These are phyloP conservation scores for Anoplophora glabripennis DNA, from an alignment of 1,140 invertebrate genomes.

Conservation along the genomic window DNA sequence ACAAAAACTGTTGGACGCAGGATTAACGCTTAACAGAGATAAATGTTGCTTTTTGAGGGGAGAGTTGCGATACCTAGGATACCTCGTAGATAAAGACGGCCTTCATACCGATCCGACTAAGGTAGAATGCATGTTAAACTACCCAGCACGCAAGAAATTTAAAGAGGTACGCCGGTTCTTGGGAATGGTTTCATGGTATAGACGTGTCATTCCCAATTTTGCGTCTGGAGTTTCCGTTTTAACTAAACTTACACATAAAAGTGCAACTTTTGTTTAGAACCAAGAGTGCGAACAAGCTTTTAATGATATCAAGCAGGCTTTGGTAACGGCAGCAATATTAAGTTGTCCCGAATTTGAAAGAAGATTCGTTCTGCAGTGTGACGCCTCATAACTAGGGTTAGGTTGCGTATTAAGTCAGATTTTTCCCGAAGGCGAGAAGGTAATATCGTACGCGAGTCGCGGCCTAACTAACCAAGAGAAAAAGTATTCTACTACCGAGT, in stretches of 20 bases:
- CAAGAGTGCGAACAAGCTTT: constrained; percentile 18
- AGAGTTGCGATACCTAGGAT: constrained; percentile 40
- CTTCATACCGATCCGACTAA: constrained; percentile 46
- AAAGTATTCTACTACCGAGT: constrained; percentile 50
- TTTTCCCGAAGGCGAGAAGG: constrained; percentile 27
- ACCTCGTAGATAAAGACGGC: constrained; percentile 42
- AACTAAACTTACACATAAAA: constrained; percentile 27
- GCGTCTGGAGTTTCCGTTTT: constrained; percentile 36
- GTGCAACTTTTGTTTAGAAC: constrained; percentile 16
- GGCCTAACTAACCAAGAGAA: constrained; percentile 42
- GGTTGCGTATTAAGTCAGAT: constrained; percentile 38
- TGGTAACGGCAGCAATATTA: constrained; percentile 24
- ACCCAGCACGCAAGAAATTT: constrained; percentile 36
- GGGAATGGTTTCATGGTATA: constrained; percentile 48
- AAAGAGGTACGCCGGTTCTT: constrained; percentile 49
- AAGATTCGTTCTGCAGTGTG: constrained; percentile 20
- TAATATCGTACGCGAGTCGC: constrained; percentile 48
- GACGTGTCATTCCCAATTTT: constrained; percentile 44
- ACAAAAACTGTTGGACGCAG: constrained; percentile 28
- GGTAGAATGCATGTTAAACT: constrained; percentile 39
- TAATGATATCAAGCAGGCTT: constrained; percentile 11
- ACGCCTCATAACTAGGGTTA: constrained; percentile 23
- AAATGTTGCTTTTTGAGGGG: constrained; percentile 43
- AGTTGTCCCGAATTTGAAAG: constrained; percentile 28
- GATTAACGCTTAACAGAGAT: constrained; percentile 37